A percentile compares a stretch with the other conserved stretches of the same genome.
Evolutionary conservation across 1,140 invertebrate genomes (phyloP).

Genomic region (Adoxophyes honmai): DNA sequence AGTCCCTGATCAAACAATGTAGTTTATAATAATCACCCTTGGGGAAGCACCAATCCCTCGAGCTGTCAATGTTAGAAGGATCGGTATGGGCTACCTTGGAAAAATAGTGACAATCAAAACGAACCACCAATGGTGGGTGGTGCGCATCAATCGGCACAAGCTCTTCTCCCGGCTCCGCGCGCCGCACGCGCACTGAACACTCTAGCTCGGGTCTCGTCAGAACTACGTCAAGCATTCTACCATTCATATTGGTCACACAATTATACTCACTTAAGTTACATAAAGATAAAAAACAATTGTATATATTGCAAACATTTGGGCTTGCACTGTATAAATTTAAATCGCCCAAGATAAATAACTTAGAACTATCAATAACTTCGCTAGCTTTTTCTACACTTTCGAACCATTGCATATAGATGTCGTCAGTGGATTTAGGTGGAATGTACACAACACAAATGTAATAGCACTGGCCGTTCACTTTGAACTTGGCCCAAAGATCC

Average conservation of each 20-base stretch:
- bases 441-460: constrained; percentile 16
- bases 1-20: neutral
- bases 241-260: constrained; percentile 15
- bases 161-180: neutral
- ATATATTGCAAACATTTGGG: neutral
- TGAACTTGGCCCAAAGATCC: constrained; percentile 8
- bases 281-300: neutral
- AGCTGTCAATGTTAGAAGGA: neutral
- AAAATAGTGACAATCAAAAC: neutral
- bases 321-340: constrained; percentile 15
- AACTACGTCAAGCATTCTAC: constrained; percentile 13
- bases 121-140: constrained; percentile 9
- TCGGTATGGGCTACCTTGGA: too few relatives aligned
- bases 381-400: constrained; percentile 10
- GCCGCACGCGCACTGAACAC: neutral
- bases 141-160: neutral
- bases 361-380: neutral
- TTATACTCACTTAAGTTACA: constrained; percentile 15
- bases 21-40: constrained; percentile 5
- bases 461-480: neutral
- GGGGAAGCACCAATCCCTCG: neutral
- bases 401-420: constrained; percentile 13
- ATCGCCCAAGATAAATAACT: constrained; percentile 5
- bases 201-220: constrained; percentile 9
- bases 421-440: neutral